Evolutionary conservation across 2,888 invertebrate genomes (phyloP).

Genomic region (Ypsolopha scabrella): DNA sequence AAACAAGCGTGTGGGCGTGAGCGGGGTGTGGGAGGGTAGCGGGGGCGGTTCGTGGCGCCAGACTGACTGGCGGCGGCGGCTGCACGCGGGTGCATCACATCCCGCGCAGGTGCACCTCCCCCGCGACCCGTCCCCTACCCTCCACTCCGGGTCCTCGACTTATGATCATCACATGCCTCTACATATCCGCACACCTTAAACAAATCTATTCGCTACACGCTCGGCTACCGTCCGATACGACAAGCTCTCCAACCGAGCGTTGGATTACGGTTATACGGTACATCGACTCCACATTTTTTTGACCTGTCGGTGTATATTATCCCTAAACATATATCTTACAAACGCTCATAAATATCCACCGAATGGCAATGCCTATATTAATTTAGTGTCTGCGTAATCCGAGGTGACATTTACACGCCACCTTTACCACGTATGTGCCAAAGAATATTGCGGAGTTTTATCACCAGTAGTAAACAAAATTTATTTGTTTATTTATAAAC

Average conservation of each 20-base stretch:
- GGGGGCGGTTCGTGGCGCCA: slow-evolving; percentile 36
- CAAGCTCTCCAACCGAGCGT: too few relatives aligned
- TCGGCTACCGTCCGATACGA: too few relatives aligned
- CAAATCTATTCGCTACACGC: too few relatives aligned
- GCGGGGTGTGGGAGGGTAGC: slow-evolving; percentile 18
- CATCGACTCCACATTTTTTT: too few relatives aligned
- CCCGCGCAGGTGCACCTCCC: slow-evolving; percentile 48
- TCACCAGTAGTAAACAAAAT: not conserved
- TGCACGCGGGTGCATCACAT: slow-evolving; percentile 40
- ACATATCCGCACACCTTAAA: too few relatives aligned
- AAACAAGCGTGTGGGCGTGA: slow-evolving; percentile 57
- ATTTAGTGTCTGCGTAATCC: not conserved
- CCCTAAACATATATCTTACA: too few relatives aligned
- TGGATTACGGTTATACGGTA: too few relatives aligned
- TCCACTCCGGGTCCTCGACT: slow-evolving; percentile 12
- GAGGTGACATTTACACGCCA: not conserved
- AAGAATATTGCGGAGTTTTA: slow-evolving; percentile 1
- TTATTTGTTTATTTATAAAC: slow-evolving; percentile 2
- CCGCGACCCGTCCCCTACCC: slow-evolving; percentile 14
- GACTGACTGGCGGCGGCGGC: slow-evolving; percentile 48
- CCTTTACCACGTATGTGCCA: not conserved
- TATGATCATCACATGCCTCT: too few relatives aligned
- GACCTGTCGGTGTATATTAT: too few relatives aligned
- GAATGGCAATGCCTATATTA: not conserved
- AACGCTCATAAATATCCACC: slow-evolving; percentile 3